Base-by-base conservation (phyloP, 2,888 invertebrate species). In the Parnassius orleans region DNA sequence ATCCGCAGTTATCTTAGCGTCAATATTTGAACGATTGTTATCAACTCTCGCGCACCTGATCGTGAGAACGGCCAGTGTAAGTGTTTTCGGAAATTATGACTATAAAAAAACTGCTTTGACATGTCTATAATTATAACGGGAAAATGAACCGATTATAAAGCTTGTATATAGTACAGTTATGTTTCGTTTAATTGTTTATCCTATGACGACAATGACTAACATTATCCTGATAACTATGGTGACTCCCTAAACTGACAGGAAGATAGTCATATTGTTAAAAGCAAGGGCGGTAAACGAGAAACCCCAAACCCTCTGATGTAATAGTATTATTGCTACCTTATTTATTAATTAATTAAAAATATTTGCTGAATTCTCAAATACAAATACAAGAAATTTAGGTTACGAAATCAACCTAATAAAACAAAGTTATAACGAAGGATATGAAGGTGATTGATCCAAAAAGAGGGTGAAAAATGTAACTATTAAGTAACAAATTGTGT, bases 31-130 rank as follows among this genome's bases (percentile, higher is more conserved):
- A 70, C 70, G 68, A 69, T 64, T 67, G 70, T 71, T 81, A 81
- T 76, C 80, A 72, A 55, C 65, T 61, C 61, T 65, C 60, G 65
- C 69, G 66, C 73, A 76, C 74, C 72, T 73, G 72, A 77, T 74
- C 86, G 88, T 88, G 88, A 80, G 88, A 88, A 87, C 70, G 75
- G 64, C 55, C 33, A 5, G n/a, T 15, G 73, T 48, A 57, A 47
- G 44, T 57, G 46, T 62, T 65, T 65, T 70, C 66, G 66, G 51
- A 59, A 58, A 62, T 50, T 50, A 56, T 51, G 33, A 58, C 58
- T 46, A 52, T 44, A 46, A 43, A 53, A 44, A 46, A 14, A n/a
- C 11, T 41, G 51, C 11, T 43, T 19, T 24, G 19, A 50, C 47
- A 14, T n/a, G 7, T 48, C 48, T 3, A 48, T 14, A 48, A 48